These are phyloP conservation scores for Camponotus pennsylvanicus DNA, from an alignment of 1,140 invertebrate genomes.

Conservation along the genomic window DNA sequence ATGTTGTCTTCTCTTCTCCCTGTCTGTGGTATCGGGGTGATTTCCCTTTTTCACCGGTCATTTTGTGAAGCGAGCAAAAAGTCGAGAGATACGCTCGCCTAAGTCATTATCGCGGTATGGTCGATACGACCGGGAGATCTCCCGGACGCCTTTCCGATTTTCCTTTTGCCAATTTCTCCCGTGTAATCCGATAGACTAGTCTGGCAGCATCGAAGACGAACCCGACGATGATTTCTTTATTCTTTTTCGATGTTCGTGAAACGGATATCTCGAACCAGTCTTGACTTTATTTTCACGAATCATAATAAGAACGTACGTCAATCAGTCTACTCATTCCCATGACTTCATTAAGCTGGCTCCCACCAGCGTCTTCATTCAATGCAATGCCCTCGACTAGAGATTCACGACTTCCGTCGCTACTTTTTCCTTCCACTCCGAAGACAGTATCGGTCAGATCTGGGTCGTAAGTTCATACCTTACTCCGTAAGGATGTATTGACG, in stretches of 20 bases:
- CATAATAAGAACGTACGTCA: conserved; percentile 14
- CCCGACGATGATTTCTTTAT: not conserved
- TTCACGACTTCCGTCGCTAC: not conserved
- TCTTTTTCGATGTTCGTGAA: not conserved
- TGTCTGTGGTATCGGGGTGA: conserved; percentile 26
- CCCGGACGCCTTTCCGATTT: conserved; percentile 50
- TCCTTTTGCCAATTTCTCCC: conserved; percentile 73
- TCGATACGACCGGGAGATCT: conserved; percentile 21
- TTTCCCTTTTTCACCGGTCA: conserved; percentile 67
- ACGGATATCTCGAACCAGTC: conserved; percentile 27
- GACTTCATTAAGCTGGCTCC: conserved; percentile 1
- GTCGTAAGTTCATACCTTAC: conserved; percentile 69
- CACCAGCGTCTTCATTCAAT: not conserved
- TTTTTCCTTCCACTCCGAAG: conserved; percentile 27
- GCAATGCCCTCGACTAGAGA: not conserved
- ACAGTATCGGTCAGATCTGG: conserved; percentile 50
- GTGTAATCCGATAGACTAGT: conserved; percentile 44
- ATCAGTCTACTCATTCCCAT: conserved; percentile 36
- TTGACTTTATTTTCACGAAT: conserved; percentile 56
- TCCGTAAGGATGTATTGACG: conserved; percentile 1
- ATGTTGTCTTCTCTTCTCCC: not conserved
- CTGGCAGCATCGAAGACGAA: conserved; percentile 20
- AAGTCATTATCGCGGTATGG: conserved; percentile 39
- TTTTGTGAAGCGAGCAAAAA: conserved; percentile 58
- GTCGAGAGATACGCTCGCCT: conserved; percentile 25